Percentiles rank a stretch among this genome's conserved stretches.
phyloP scores from a whole-genome alignment of 1,140 invertebrate species.

The Lepidurus packardi region DNA sequence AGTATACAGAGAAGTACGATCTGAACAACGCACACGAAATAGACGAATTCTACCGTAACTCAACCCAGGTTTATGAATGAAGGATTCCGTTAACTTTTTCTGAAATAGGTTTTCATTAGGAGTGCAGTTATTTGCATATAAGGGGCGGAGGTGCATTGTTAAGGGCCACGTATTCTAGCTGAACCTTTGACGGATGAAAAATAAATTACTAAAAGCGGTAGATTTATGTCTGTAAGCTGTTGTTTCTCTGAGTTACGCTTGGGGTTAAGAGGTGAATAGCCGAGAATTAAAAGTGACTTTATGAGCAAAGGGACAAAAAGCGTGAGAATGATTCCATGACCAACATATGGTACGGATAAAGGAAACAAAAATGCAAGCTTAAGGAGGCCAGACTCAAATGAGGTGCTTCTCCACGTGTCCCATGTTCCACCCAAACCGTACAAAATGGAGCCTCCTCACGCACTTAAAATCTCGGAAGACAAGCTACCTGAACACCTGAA shows the following conservation, averaged over 20 bases:
- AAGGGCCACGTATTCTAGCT: no score
- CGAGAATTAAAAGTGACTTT: background rate
- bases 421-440: background rate
- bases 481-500: no score
- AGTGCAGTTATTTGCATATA: background rate
- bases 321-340: background rate
- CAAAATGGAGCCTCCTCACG: background rate
- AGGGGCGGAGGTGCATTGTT: no score
- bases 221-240: background rate
- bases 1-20: no score
- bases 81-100: background rate
- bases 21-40: no score
- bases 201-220: background rate
- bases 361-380: background rate
- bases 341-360: background rate
- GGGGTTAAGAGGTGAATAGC: background rate
- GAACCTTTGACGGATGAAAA: no score
- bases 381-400: background rate
- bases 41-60: no score
- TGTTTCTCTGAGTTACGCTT: background rate
- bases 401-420: background rate
- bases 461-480: no score
- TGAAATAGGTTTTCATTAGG: background rate
- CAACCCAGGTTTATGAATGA: background rate
- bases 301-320: background rate